phyloP scores from a whole-genome alignment of 2,113 vertebrate species.

The Oophaga pumilio region DNA sequence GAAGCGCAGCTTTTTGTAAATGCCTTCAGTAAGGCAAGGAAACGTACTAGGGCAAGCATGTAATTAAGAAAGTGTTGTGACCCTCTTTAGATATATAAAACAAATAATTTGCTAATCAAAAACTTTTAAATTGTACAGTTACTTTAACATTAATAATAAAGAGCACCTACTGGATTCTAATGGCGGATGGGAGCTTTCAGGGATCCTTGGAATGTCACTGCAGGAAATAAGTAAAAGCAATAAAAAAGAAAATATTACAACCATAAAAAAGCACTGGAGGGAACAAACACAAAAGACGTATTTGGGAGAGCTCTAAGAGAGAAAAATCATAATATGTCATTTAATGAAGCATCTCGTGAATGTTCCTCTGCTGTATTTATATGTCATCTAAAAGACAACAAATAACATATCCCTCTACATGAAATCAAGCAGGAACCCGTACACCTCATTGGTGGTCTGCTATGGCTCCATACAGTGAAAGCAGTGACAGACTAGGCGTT shows the following conservation, averaged over 20 bases:
- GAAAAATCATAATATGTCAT: background rate
- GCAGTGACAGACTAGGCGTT: too few relatives aligned
- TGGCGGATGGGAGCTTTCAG: slow-evolving; percentile 93
- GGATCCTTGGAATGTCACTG: slow-evolving; percentile 95
- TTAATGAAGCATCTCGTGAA: background rate
- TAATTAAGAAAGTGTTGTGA: too few relatives aligned
- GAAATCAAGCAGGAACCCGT: too few relatives aligned
- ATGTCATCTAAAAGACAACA: too few relatives aligned
- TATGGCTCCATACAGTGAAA: too few relatives aligned
- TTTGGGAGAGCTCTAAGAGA: background rate
- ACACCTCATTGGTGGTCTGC: too few relatives aligned
- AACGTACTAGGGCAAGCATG: too few relatives aligned
- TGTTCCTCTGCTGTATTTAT: background rate
- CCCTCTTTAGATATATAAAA: too few relatives aligned
- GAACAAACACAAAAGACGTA: background rate
- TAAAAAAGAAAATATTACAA: background rate
- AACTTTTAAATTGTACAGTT: background rate
- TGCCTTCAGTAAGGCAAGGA: too few relatives aligned
- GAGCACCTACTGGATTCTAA: slow-evolving; percentile 89
- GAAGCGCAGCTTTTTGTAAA: too few relatives aligned
- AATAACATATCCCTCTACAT: too few relatives aligned
- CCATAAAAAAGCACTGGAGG: background rate
- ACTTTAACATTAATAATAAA: background rate
- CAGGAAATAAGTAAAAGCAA: slow-evolving; percentile 46
- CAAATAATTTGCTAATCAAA: too few relatives aligned